Base-by-base conservation (phyloP, 2,113 vertebrate species). In the Tauraco erythrolophus region DNA sequence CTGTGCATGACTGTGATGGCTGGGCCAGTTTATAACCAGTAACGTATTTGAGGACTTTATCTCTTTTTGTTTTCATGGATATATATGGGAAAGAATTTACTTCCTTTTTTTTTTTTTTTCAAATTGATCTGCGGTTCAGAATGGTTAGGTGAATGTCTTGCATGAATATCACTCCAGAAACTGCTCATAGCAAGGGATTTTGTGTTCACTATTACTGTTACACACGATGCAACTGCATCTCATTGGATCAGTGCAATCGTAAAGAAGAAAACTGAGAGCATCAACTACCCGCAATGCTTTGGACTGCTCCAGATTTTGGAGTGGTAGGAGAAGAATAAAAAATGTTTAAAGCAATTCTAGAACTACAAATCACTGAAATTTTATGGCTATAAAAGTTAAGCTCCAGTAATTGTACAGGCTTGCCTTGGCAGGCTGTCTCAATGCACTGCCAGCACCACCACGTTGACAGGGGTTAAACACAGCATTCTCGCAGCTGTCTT, bases 121-220 rank as follows among this genome's bases (percentile, higher is more conserved):
- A 62, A 66, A 87, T 82, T n/a, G 24, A 5, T 64, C 79, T 84
- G 35, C 69, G 92, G 8, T 89, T 95, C 72, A 87, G 72, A 84
- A 79, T 39, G 53, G 53, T 71, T 89, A 37, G 65, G n/a, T 60
- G 85, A 89, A 70, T 60, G 56, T 60, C 66, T 82, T 79, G 69
- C 84, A 28, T 88, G 74, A 72, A 75, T 88, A 61, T 88, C 87
- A 33, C 70, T 82, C 13, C 84, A 93, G 57, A 94, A 53, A 3
- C 48, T 64, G 77, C 56, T 17, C 1, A 3, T 39, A 71, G 61
- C 61, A 76, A 64, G 48, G 41, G 87, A 37, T 88, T 93, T 66
- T 37, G 53, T 18, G 30, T 39, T 89, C 60, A 10, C 80, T 71
- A 6, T 66, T 80, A 6, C 51, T 66, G 60, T 19, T 71, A 57